Evolutionary conservation across 2,797 vertebrate species (phyloP), one percentile per base, ranked within the genome.

Genomic region (Denticeps clupeoides): DNA sequence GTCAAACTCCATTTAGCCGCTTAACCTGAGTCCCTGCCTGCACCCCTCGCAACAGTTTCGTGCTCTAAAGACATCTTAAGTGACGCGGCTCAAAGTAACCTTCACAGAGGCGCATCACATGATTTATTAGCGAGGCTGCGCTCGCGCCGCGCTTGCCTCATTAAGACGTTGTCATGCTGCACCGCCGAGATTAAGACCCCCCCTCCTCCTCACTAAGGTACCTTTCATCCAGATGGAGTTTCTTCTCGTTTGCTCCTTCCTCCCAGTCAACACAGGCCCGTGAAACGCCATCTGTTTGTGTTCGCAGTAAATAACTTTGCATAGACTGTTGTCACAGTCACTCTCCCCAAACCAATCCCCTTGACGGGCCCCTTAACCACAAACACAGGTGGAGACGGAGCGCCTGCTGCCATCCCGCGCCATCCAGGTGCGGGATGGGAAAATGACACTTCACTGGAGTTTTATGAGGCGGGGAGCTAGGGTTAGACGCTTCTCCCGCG

Each of bases 161-260:
- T 84, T 82, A 80, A 81, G 79, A 79, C 65, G 45, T 80, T 73
- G 75, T 80, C 78, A 74, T 7, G 26, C 50, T 55, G 45, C 25
- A 19, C 7, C 31, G 27, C 11, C 31, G 15, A 32, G 12, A 32
- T 7, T 31, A 15, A 54, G 51, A 65, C 62, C 59, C 59, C 26
- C 41, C 22, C 53, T 60, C 48, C 51, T 56, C 56, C n/a, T n/a
- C n/a, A n/a, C n/a, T n/a, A n/a, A n/a, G n/a, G n/a, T 65, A 35
- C 29, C 19, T 56, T 28, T 59, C 35, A 53, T 58, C 55, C 63
- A 65, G 55, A 62, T 62, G 59, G 47, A 54, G 13, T 21, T 41
- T 32, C 41, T 45, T 9, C 49, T 35, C 8, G 55, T 55, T 45
- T 26, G 40, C 51, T 28, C 28, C 10, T 18, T 4, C 4, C n/a